Base-by-base conservation (phyloP, 1,140 invertebrate species). In the Reticulitermes speratus region DNA sequence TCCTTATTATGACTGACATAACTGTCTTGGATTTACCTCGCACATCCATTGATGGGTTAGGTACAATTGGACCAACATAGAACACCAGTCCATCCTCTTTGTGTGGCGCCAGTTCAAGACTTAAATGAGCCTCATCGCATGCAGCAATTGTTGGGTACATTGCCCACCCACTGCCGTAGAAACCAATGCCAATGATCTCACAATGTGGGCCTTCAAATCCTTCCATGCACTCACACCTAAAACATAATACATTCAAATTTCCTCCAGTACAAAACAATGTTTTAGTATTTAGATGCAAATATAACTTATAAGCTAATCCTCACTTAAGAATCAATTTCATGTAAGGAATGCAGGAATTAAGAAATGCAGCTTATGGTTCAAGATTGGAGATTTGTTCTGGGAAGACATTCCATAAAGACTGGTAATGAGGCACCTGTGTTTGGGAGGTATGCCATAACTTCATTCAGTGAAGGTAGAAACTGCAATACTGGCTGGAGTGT, bases 161-260 rank as follows among this genome's bases (percentile, higher is more conserved):
- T 2, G 97, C 97, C 94, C 95, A 98, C 3, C 97, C 96, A 88
- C 96, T 94, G 44, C 97, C 97, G 83, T 94, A 93, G 91, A 99
- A 99, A 75, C 96, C 96, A 87, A 98, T 95, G 2, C 95, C 95
- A 0, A 97, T 94, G 86, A 96, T 93, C 91, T 99, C 97, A 90
- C 98, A 99, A 83, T 96, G 94, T 0, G 97, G 97, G 0, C 98
- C 98, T 86, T 96, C 95, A 88, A 95, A 95, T 0, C 96, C 96
- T 84, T 90, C 88, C 7, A 90, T 91, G 90, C 95, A 96, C 52
- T 92, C 90, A 89, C 95, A 96, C 30, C 92, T 93, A 88, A 85
- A 88, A 88, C 52, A 21, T 52, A 86, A 86, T 69, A 87, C 82
- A n/a, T 2, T 38, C 38, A 38, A 5, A 38, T 16, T 23, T n/a